Evolutionary conservation across 2,888 invertebrate species (phyloP).

Genomic region (Morinoia aosen): DNA sequence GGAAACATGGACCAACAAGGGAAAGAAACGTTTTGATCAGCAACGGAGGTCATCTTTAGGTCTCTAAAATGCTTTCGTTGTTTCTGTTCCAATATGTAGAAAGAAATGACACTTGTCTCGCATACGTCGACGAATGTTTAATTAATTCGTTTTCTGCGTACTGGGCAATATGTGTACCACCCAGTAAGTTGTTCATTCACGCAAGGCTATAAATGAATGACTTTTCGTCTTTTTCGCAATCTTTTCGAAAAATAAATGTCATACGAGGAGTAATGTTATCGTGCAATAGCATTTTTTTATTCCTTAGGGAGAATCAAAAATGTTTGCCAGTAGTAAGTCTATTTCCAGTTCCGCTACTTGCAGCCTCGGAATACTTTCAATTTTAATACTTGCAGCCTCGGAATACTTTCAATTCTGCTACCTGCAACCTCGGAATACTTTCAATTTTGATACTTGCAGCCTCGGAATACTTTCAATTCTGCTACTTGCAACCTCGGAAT

Average conservation of each 20-base stretch:
- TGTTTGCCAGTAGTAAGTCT: too few species aligned
- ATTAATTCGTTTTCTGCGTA: neutral
- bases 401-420: too few species aligned
- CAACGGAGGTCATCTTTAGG: too few species aligned
- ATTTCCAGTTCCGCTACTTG: too few species aligned
- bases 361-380: too few species aligned
- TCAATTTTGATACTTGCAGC: too few species aligned
- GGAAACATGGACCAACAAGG: too few species aligned
- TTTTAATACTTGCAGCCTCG: too few species aligned
- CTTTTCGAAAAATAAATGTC: neutral
- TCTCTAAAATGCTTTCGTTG: neutral
- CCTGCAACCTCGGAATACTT: too few species aligned
- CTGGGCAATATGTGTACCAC: neutral
- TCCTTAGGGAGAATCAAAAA: neutral
- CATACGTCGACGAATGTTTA: neutral
- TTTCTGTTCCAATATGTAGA: neutral
- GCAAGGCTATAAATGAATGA: neutral
- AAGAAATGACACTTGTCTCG: neutral
- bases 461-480: too few species aligned
- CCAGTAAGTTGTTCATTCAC: neutral
- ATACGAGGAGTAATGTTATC: neutral
- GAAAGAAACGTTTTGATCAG: too few species aligned
- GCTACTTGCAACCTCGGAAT: too few species aligned
- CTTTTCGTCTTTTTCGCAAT: neutral
- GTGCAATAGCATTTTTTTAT: neutral